phyloP scores from a whole-genome alignment of 2,113 vertebrate species.

The Calypte anna region DNA sequence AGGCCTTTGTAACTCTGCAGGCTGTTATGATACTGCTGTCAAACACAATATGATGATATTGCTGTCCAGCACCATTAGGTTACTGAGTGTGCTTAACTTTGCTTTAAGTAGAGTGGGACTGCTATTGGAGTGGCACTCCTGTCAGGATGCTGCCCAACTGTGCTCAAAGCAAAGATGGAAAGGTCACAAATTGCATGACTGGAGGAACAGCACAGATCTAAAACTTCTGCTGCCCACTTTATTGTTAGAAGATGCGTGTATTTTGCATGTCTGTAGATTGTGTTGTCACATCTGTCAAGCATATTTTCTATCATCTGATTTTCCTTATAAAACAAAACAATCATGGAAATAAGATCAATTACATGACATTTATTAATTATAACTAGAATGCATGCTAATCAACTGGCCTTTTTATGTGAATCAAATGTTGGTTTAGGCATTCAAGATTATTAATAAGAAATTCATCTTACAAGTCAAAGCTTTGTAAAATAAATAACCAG shows the following conservation, averaged over 20 bases:
- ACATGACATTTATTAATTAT: slow-evolving; percentile 52
- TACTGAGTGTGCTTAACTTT: not conserved
- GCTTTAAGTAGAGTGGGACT: not conserved
- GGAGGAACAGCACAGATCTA: not conserved
- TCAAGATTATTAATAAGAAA: slow-evolving; percentile 50
- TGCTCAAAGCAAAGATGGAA: not conserved
- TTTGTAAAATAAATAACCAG: slow-evolving; percentile 69
- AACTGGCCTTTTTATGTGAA: slow-evolving; percentile 22
- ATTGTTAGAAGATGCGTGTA: not conserved
- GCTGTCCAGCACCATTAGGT: not conserved
- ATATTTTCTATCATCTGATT: not conserved
- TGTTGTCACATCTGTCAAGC: not conserved
- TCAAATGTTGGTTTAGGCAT: slow-evolving; percentile 43
- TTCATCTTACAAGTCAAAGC: slow-evolving; percentile 41
- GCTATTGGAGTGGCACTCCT: not conserved
- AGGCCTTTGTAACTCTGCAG: not conserved
- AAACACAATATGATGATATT: not conserved
- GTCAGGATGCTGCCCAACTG: not conserved
- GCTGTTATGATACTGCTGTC: not conserved
- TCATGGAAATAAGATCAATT: slow-evolving; percentile 10
- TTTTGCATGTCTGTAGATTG: not conserved
- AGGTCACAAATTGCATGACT: not conserved
- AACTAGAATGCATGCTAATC: slow-evolving; percentile 58
- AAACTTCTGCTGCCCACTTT: not conserved
- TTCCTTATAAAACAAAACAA: slow-evolving; percentile 16